Conservation (phyloP, 1,140 invertebrate genomes). For the Leptonema lineaticorne region DNA sequence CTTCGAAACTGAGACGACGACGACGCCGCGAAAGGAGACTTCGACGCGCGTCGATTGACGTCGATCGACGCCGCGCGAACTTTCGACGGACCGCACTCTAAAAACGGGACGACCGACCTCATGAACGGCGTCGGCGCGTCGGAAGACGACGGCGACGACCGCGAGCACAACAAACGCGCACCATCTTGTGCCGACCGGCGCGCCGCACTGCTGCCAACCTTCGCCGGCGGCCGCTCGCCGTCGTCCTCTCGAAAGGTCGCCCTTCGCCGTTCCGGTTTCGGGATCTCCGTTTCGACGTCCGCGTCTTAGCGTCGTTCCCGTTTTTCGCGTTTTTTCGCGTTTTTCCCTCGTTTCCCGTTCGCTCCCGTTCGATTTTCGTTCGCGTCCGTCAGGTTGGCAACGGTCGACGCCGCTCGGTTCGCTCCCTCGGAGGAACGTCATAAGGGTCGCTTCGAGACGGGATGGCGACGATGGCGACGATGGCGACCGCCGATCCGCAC, state of each 20-base stretch:
- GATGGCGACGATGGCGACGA: too few relatives aligned
- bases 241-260: neutral
- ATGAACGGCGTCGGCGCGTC: neutral
- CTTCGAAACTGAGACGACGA: neutral
- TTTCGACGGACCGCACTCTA: neutral
- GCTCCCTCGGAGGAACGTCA: too few relatives aligned
- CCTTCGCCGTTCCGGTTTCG: too few relatives aligned
- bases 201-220: conserved; percentile 34
- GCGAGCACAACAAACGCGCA: conserved; percentile 57
- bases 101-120: neutral
- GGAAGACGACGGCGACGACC: neutral
- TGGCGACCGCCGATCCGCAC: too few relatives aligned
- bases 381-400: neutral
- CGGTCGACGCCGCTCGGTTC: neutral
- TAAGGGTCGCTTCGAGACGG: too few relatives aligned
- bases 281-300: too few relatives aligned
- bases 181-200: conserved; percentile 52
- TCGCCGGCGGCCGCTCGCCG: neutral
- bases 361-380: neutral
- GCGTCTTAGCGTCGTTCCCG: too few relatives aligned
- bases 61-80: neutral
- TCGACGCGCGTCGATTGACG: neutral
- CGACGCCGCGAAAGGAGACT: neutral
- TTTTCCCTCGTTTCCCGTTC: neutral
- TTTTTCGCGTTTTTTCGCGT: neutral